Conservation (phyloP, 2,888 invertebrate species). For the Dioctria rufipes region DNA sequence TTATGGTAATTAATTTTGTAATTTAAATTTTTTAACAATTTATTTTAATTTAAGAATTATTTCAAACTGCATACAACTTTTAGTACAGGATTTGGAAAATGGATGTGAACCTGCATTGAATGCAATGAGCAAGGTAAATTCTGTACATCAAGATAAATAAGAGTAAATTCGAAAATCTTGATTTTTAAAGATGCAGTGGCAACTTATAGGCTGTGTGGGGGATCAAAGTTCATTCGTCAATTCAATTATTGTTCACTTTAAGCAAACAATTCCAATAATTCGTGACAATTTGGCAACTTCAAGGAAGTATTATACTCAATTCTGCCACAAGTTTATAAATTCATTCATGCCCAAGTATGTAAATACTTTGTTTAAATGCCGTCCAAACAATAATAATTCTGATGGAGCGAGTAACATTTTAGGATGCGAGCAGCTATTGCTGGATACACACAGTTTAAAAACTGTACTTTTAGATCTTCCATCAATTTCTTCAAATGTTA, state of each 20-base stretch:
- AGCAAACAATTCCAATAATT: constrained; percentile 89
- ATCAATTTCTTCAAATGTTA: constrained; percentile 90
- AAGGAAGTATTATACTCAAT: constrained; percentile 97
- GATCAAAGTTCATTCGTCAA: constrained; percentile 97
- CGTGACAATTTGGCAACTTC: constrained; percentile 92
- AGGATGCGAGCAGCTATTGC: constrained; percentile 94
- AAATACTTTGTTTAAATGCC: constrained; percentile 91
- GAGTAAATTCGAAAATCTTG: background rate
- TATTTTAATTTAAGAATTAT: constrained; percentile 75
- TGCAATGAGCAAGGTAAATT: constrained; percentile 88
- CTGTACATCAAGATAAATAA: background rate
- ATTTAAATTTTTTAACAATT: constrained; percentile 47
- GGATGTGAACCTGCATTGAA: constrained; percentile 94
- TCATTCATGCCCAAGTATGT: constrained; percentile 96
- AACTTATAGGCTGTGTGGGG: constrained; percentile 92
- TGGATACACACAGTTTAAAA: constrained; percentile 95
- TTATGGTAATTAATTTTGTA: background rate
- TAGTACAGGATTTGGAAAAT: constrained; percentile 94
- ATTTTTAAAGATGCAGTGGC: constrained; percentile 84
- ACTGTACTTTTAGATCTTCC: constrained; percentile 96
- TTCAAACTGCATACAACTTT: constrained; percentile 88
- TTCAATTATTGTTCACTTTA: constrained; percentile 88
- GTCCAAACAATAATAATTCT: constrained; percentile 65
- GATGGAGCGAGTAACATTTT: constrained; percentile 70
- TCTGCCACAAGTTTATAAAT: constrained; percentile 96